Evolutionary conservation across 2,888 invertebrate species (phyloP).

Genomic region (Tetragonisca angustula): DNA sequence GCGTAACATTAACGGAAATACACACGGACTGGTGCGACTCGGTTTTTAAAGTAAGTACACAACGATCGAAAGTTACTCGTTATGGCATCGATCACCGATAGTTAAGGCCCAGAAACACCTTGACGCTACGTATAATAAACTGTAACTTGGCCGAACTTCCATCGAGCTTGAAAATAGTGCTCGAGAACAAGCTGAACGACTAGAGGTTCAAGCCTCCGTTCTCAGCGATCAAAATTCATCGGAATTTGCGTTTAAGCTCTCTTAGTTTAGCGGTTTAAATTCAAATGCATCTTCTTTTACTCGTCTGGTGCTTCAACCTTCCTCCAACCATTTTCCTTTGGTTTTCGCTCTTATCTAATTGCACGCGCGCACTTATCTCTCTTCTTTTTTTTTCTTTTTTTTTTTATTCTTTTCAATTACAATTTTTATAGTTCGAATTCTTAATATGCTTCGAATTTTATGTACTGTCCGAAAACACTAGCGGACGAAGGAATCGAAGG

Average conservation of each 20-base stretch:
- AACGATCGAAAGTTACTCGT: slow-evolving; percentile 61
- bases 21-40: slow-evolving; percentile 26
- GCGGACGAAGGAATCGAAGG: slow-evolving; percentile 10
- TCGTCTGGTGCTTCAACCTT: slow-evolving; percentile 38
- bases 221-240: slow-evolving; percentile 41
- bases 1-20: slow-evolving; percentile 21
- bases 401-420: background rate
- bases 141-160: slow-evolving; percentile 40
- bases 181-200: slow-evolving; percentile 51
- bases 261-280: slow-evolving; percentile 47
- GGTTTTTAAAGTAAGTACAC: slow-evolving; percentile 60
- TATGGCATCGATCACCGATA: slow-evolving; percentile 76
- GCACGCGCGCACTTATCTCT: slow-evolving; percentile 18
- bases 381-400: background rate
- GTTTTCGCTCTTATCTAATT: slow-evolving; percentile 49
- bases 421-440: background rate
- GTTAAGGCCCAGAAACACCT: slow-evolving; percentile 71
- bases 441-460: background rate
- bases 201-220: slow-evolving; percentile 59
- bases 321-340: slow-evolving; percentile 42
- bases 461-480: background rate
- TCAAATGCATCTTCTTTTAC: slow-evolving; percentile 42
- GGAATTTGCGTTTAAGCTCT: slow-evolving; percentile 67
- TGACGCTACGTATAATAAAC: slow-evolving; percentile 42
- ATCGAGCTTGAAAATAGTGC: slow-evolving; percentile 44